phyloP scores from a whole-genome alignment of 2,797 vertebrate genomes.

The Danio albolineatus region DNA sequence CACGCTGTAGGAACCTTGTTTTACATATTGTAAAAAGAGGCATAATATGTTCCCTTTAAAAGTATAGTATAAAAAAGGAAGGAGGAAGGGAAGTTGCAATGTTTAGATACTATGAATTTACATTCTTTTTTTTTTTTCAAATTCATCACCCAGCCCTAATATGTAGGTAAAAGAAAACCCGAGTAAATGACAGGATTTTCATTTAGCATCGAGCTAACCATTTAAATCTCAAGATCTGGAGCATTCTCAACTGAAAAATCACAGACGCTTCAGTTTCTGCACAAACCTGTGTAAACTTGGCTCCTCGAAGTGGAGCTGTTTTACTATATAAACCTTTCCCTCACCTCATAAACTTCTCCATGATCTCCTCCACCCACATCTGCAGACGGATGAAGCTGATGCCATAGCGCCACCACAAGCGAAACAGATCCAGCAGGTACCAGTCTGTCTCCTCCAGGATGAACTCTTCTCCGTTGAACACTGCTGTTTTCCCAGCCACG shows the following conservation, averaged over 20 bases:
- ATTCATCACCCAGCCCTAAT: too few species aligned
- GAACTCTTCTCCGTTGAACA: slow-evolving; percentile 90
- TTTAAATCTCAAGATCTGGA: background rate
- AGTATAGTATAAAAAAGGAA: too few species aligned
- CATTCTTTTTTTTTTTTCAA: too few species aligned
- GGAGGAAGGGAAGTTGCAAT: too few species aligned
- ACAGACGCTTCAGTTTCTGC: background rate
- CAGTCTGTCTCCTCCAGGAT: slow-evolving; percentile 97
- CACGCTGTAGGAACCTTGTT: too few species aligned
- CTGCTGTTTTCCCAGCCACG: slow-evolving; percentile 90
- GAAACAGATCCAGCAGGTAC: slow-evolving; percentile 96
- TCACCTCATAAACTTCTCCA: slow-evolving; percentile 99
- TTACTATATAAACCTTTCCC: background rate
- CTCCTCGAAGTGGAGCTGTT: background rate
- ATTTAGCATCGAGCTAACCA: too few species aligned
- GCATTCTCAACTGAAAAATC: too few species aligned
- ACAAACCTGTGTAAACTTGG: background rate
- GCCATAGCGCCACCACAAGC: slow-evolving; percentile 98
- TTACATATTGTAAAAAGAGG: too few species aligned
- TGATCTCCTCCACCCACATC: slow-evolving; percentile 99
- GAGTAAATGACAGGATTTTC: too few species aligned
- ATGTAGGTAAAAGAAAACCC: too few species aligned
- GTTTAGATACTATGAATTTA: too few species aligned
- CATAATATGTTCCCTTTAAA: too few species aligned
- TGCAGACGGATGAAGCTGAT: slow-evolving; percentile 98